A percentile compares a stretch with the other conserved stretches of the same genome.
Conservation (phyloP, 2,888 invertebrate genomes). For the Drosophila neoperkinsi region DNA sequence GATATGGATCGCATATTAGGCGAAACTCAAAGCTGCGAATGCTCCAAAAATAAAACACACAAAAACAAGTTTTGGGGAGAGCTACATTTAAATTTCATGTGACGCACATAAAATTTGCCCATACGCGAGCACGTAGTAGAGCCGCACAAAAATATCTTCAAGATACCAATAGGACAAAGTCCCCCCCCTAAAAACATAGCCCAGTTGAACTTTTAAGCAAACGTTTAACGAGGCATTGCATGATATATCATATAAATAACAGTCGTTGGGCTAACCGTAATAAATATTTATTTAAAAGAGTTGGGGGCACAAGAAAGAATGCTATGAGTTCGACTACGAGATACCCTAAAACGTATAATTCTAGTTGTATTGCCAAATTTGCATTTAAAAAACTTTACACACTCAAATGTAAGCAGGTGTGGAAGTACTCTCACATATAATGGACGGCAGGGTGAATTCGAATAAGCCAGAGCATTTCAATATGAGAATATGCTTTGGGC, state of each 20-base stretch:
- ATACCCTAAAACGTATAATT: not conserved
- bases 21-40: slow-evolving; percentile 34
- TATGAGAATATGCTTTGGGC: not conserved
- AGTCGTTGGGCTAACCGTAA: not conserved
- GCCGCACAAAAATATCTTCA: slow-evolving; percentile 51
- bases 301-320: not conserved
- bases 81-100: slow-evolving; percentile 73
- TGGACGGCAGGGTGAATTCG: not conserved
- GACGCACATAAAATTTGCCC: slow-evolving; percentile 71
- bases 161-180: slow-evolving; percentile 39
- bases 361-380: not conserved
- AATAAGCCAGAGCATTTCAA: not conserved
- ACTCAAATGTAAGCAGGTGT: not conserved
- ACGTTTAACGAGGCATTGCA: not conserved
- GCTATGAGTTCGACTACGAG: not conserved
- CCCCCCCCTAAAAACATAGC: not conserved
- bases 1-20: slow-evolving; percentile 44
- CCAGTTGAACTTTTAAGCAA: slow-evolving; percentile 25
- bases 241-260: too few species aligned
- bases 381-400: not conserved
- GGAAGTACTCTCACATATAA: too few species aligned
- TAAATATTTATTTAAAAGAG: not conserved
- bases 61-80: slow-evolving; percentile 64
- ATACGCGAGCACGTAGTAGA: slow-evolving; percentile 60
- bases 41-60: slow-evolving; percentile 37